Percentiles rank a stretch among this genome's conserved stretches.
phyloP scores from a whole-genome alignment of 2,113 vertebrate species.

The Passer montanus region DNA sequence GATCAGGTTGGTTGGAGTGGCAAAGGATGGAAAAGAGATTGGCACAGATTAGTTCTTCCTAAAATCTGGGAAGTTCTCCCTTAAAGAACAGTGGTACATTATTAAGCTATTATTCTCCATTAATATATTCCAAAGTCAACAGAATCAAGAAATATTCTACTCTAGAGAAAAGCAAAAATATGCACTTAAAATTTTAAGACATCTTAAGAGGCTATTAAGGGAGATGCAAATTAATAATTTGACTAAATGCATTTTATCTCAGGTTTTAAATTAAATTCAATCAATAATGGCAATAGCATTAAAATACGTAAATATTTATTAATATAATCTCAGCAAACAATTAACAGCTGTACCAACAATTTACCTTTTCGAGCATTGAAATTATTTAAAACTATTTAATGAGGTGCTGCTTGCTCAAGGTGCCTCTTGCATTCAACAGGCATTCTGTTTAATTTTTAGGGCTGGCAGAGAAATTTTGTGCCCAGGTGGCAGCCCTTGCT shows the following conservation, averaged over 20 bases:
- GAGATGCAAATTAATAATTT: neutral
- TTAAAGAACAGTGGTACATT: neutral
- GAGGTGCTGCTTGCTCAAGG: neutral
- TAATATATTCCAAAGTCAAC: neutral
- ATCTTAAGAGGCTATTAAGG: neutral
- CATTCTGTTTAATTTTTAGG: neutral
- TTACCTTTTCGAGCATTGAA: neutral
- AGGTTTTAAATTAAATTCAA: neutral
- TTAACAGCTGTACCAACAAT: neutral
- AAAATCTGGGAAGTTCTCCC: neutral
- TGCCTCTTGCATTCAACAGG: neutral
- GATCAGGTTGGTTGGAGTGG: neutral
- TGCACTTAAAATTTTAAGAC: neutral
- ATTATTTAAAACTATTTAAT: neutral
- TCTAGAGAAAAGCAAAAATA: neutral
- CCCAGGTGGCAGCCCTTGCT: neutral
- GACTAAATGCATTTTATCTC: neutral
- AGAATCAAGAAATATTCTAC: neutral
- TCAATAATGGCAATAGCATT: neutral
- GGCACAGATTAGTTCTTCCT: neutral
- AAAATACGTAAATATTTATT: neutral
- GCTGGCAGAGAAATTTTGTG: neutral
- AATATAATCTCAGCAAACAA: neutral
- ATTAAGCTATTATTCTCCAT: neutral
- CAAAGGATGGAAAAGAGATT: neutral